These are phyloP conservation scores for Busseola fusca DNA, from an alignment of 2,888 invertebrate species.

Conservation along the genomic window DNA sequence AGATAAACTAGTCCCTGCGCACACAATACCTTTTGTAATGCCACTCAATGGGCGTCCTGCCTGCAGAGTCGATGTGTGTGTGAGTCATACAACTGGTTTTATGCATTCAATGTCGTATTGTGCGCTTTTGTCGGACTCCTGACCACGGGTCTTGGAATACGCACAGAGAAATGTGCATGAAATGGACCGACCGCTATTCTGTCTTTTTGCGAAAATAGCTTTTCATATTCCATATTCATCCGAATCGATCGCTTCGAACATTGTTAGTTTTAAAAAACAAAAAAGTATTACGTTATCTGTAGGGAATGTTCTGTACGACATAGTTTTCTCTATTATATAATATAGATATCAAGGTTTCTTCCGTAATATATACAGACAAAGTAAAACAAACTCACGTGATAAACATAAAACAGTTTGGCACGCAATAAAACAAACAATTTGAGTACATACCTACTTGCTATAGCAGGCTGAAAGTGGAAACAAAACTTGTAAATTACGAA, in stretches of 20 bases:
- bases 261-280: constrained; percentile 5
- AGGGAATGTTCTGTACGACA: background rate
- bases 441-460: background rate
- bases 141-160: constrained; percentile 73
- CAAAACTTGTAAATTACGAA: constrained; percentile 11
- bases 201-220: constrained; percentile 43
- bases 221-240: constrained; percentile 35
- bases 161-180: constrained; percentile 70
- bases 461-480: background rate
- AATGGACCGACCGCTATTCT: constrained; percentile 63
- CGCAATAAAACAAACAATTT: constrained; percentile 11
- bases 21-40: constrained; percentile 86
- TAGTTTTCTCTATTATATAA: background rate
- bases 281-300: background rate
- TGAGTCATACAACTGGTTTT: constrained; percentile 76
- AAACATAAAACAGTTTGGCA: background rate
- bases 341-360: too few relatives aligned
- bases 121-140: constrained; percentile 74
- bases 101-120: constrained; percentile 78
- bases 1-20: constrained; percentile 81
- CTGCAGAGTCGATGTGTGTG: constrained; percentile 67
- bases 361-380: background rate
- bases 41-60: constrained; percentile 77
- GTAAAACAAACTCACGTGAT: background rate
- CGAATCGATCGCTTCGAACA: background rate